A percentile compares a stretch with the other conserved stretches of the same genome.
Conservation (phyloP, 2,113 vertebrate species). For the zebrafish (Danio rerio) region GRCz12tu NC_133184.1:38128001-38128500, state of each 20-base stretch:
- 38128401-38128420: conserved; percentile 37
- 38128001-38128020: too few relatives aligned
- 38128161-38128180: conserved; percentile 57
- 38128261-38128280: conserved; percentile 7
- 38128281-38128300: conserved; percentile 46
- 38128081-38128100: conserved; percentile 56
- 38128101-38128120: conserved; percentile 63
- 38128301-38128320: conserved; percentile 24
- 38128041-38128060: neutral
- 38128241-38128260: conserved; percentile 40
- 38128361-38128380: conserved; percentile 35
- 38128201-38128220: conserved; percentile 55
- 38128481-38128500: conserved; percentile 39
- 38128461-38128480: conserved; percentile 40
- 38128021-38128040: neutral
- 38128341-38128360: conserved; percentile 46
- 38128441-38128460: conserved; percentile 33
- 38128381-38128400: conserved; percentile 35
- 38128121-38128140: conserved; percentile 53
- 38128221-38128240: conserved; percentile 50
- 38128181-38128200: conserved; percentile 60
- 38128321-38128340: conserved; percentile 38
- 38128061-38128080: conserved; percentile 3
- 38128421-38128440: conserved; percentile 36
- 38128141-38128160: conserved; percentile 48